Conservation (phyloP, 2,888 invertebrate species). For the Calameuta pallipes region DNA sequence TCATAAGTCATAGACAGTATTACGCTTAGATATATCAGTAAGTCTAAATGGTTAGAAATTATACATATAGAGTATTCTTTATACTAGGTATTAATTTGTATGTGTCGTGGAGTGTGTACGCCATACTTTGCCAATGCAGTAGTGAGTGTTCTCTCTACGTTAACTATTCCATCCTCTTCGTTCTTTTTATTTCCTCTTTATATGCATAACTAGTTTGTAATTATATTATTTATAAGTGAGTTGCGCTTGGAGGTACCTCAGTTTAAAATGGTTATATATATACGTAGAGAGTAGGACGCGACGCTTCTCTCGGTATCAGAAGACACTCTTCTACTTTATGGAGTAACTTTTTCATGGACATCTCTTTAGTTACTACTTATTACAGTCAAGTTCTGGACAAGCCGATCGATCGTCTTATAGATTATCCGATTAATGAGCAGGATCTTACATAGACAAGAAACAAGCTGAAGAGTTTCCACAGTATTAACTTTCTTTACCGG, state of each 20-base stretch:
- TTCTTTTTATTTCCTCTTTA: conserved; percentile 35
- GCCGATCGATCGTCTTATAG: not conserved
- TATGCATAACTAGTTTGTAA: conserved; percentile 53
- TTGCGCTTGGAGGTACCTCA: conserved; percentile 54
- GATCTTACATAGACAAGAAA: not conserved
- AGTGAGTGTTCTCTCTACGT: conserved; percentile 27
- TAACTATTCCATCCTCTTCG: conserved; percentile 22
- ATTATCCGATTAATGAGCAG: not conserved
- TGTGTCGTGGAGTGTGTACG: conserved; percentile 40
- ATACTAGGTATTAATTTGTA: conserved; percentile 35
- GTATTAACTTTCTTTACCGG: not conserved
- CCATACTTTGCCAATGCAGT: conserved; percentile 31
- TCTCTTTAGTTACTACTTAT: not conserved
- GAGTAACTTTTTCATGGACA: not conserved
- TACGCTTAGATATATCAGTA: conserved; percentile 35
- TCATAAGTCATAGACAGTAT: conserved; percentile 37
- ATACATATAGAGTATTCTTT: conserved; percentile 34
- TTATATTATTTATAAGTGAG: conserved; percentile 56
- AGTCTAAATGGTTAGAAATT: conserved; percentile 40
- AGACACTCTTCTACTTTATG: not conserved
- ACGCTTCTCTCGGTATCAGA: not conserved
- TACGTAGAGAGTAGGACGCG: not conserved
- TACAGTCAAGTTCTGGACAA: not conserved
- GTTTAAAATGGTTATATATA: not conserved
- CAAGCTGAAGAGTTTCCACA: not conserved